These are phyloP conservation scores for Abrostola tripartita DNA, from an alignment of 2,888 invertebrate genomes.

Conservation along the genomic window DNA sequence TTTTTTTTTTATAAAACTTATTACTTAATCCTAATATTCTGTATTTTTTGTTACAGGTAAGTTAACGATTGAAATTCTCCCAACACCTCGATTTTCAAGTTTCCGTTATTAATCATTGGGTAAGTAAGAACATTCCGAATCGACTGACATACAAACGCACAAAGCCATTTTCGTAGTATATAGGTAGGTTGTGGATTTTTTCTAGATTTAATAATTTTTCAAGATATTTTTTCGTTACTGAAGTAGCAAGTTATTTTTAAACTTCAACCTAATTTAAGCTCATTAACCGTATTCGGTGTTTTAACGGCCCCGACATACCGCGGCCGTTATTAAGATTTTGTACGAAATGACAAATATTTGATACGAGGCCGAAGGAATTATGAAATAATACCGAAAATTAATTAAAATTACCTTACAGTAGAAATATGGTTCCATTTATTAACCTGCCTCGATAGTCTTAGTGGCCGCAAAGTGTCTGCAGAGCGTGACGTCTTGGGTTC, in stretches of 20 bases:
- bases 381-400: slow-evolving; percentile 48
- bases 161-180: too few species aligned
- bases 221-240: too few species aligned
- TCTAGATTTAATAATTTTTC: too few species aligned
- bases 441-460: slow-evolving; percentile 28
- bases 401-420: slow-evolving; percentile 31
- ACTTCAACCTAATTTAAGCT: slow-evolving; percentile 41
- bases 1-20: background rate
- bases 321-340: slow-evolving; percentile 50
- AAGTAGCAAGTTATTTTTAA: slow-evolving; percentile 10
- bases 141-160: too few species aligned
- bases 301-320: slow-evolving; percentile 48
- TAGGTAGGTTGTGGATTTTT: too few species aligned
- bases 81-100: background rate
- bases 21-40: slow-evolving; percentile 10
- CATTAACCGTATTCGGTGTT: slow-evolving; percentile 48
- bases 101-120: background rate
- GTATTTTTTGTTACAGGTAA: slow-evolving; percentile 44
- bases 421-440: slow-evolving; percentile 39
- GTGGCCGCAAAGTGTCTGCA: slow-evolving; percentile 24
- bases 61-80: slow-evolving; percentile 8
- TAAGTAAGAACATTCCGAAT: too few species aligned
- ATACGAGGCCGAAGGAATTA: slow-evolving; percentile 53
- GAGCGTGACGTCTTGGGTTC: slow-evolving; percentile 5
- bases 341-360: slow-evolving; percentile 48